Evolutionary conservation across 1,140 invertebrate species (phyloP).

Genomic region (Caenorhabditis inopinata): DNA sequence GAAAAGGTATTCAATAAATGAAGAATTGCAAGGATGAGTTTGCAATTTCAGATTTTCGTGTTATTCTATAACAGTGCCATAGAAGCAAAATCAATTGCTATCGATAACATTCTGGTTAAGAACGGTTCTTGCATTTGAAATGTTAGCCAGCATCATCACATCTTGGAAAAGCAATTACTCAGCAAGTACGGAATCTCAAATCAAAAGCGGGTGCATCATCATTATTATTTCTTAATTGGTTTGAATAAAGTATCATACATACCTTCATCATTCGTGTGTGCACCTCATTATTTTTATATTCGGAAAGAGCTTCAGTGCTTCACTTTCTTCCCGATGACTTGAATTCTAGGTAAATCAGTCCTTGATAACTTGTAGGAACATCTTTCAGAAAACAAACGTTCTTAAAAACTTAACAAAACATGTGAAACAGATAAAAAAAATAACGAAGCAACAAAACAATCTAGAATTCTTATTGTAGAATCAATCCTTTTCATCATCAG

Average conservation of each 20-base stretch:
- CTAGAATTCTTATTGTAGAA: neutral
- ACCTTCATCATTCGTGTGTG: too few species aligned
- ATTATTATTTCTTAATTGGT: too few species aligned
- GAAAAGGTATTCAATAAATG: slow-evolving; percentile 9
- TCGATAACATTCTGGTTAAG: slow-evolving; percentile 40
- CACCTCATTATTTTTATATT: too few species aligned
- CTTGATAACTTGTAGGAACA: too few species aligned
- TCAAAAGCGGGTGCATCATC: neutral
- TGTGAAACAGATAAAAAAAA: neutral
- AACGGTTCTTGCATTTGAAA: slow-evolving; percentile 10
- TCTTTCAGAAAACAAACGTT: too few species aligned
- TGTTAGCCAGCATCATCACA: neutral
- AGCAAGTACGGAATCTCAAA: neutral
- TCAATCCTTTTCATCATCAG: slow-evolving; percentile 25
- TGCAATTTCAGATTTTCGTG: slow-evolving; percentile 35
- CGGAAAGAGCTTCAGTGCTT: too few species aligned
- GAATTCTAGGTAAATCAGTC: too few species aligned
- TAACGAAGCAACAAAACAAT: too few species aligned
- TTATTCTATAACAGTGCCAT: slow-evolving; percentile 43
- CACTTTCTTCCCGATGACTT: too few species aligned
- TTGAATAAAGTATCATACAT: too few species aligned
- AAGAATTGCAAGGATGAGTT: too few species aligned
- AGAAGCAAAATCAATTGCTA: slow-evolving; percentile 37
- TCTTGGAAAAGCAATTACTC: neutral
- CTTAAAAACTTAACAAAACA: neutral